Evolutionary conservation across 2,888 invertebrate genomes (phyloP), one percentile per base, ranked within the genome.

Genomic region (Drosophila tanythrix): DNA sequence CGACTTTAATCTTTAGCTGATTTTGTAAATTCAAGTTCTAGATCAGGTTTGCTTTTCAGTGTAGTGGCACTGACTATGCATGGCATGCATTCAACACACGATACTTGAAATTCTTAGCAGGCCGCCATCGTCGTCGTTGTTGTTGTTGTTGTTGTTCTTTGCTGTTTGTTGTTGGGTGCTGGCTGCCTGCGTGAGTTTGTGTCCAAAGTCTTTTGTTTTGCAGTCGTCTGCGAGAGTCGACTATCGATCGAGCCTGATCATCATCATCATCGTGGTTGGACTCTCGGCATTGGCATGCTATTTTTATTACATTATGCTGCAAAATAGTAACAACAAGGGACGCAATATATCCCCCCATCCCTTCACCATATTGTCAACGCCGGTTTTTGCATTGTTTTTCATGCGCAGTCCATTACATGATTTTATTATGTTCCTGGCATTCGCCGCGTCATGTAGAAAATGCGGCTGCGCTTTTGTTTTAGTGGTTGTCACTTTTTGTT

Each of bases 41-140:
- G 10, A 18, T 50, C 27, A 50, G 18, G 27, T 50, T 50, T 56
- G 15, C 27, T 40, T 27, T 27, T 27, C n/a, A 56, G 18, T 46
- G 55, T 38, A 33, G 36, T 35, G 74, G 65, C 80, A 70, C 72
- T 76, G 81, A 74, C 88, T 88, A 88, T 88, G 87, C 87, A 82
- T 88, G 86, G 87, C 87, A 88, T 88, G 87, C 87, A 88, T 88
- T 83, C 90, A 88, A 86, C 90, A 88, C 87, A 88, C 87, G 89
- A 88, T 89, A 88, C 90, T 89, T 89, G 88, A 83, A 90, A 88
- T 87, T 87, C 87, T 83, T 88, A 73, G 84, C 86, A 84, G 89
- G 80, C 82, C 77, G 79, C 75, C 81, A 63, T 71, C 60, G 73
- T 63, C 60, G 73, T 63, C 64, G 82, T 64, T 11, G 56, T 53